These are phyloP conservation scores for Drosophila jambulina DNA, from an alignment of 1,140 invertebrate species.

Conservation along the genomic window DNA sequence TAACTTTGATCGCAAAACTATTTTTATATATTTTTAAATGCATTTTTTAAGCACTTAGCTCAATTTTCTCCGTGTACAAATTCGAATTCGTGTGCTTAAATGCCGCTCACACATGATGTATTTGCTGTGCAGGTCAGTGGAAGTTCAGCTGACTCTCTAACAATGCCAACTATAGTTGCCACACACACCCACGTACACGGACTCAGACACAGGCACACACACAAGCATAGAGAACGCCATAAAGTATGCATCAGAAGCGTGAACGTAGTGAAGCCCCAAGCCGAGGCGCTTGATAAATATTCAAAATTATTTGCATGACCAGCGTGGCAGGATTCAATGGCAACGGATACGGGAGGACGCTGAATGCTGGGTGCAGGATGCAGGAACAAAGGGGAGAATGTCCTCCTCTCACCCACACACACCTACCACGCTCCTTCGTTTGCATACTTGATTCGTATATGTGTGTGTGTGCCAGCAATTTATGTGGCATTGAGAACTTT, in stretches of 20 bases:
- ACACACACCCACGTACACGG: slow-evolving; percentile 5
- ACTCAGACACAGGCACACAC: neutral
- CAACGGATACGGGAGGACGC: slow-evolving; percentile 12
- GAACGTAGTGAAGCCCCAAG: slow-evolving; percentile 53
- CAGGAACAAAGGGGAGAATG: slow-evolving; percentile 3
- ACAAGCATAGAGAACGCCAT: slow-evolving; percentile 26
- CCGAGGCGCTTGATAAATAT: slow-evolving; percentile 76
- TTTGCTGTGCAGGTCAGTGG: slow-evolving; percentile 39
- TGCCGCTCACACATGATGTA: slow-evolving; percentile 36
- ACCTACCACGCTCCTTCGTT: slow-evolving; percentile 62
- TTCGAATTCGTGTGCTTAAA: slow-evolving; percentile 39
- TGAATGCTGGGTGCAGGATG: slow-evolving; percentile 4
- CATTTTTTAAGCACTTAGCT: neutral
- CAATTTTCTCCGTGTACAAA: slow-evolving; percentile 37
- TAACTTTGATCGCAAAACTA: accelerated
- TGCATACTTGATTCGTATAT: slow-evolving; percentile 77
- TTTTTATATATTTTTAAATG: neutral
- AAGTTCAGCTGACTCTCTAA: slow-evolving; percentile 41
- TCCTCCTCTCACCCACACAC: neutral
- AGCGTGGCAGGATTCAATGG: slow-evolving; percentile 43
- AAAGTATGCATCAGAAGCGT: slow-evolving; percentile 74
- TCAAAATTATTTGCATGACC: slow-evolving; percentile 79
- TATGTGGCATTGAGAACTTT: slow-evolving; percentile 78
- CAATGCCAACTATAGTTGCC: slow-evolving; percentile 59
- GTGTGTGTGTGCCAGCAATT: slow-evolving; percentile 64